Conservation (phyloP, 2,888 invertebrate genomes). For the Oscheius sp. region DNA sequence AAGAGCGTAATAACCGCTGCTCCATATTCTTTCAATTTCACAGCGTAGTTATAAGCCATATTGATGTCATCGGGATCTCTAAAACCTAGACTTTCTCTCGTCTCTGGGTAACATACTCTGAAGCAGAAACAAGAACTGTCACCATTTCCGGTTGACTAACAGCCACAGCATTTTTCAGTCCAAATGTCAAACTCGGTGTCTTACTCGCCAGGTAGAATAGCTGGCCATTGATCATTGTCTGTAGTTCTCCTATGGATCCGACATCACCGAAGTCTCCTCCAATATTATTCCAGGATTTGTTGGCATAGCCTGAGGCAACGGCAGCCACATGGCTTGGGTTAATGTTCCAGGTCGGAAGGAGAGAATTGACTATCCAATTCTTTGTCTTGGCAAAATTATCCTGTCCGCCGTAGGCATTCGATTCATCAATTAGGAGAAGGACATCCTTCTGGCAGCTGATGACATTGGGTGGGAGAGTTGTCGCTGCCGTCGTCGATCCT, state of each 20-base stretch:
- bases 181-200: not conserved
- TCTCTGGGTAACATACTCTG: conserved; percentile 19
- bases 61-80: conserved; percentile 26
- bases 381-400: not conserved
- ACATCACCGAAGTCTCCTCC: conserved; percentile 22
- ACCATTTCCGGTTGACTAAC: not conserved
- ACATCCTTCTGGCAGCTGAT: conserved; percentile 28
- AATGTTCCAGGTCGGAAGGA: conserved; percentile 23
- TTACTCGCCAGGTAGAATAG: not conserved
- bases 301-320: conserved; percentile 14
- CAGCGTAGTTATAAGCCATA: conserved; percentile 1
- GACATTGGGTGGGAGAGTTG: not conserved
- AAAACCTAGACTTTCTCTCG: not conserved
- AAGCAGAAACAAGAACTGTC: conserved; percentile 27
- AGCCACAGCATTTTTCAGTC: conserved; percentile 1
- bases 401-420: conserved; percentile 16
- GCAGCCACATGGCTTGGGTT: conserved; percentile 3
- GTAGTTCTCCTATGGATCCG: not conserved
- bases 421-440: conserved; percentile 31
- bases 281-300: conserved; percentile 10
- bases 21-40: conserved; percentile 15
- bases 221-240: conserved; percentile 3
- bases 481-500: not conserved
- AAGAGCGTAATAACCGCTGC: conserved; percentile 26
- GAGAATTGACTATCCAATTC: conserved; percentile 14